phyloP scores from a whole-genome alignment of 2,113 vertebrate species.

The Pelvicachromis taeniatus region DNA sequence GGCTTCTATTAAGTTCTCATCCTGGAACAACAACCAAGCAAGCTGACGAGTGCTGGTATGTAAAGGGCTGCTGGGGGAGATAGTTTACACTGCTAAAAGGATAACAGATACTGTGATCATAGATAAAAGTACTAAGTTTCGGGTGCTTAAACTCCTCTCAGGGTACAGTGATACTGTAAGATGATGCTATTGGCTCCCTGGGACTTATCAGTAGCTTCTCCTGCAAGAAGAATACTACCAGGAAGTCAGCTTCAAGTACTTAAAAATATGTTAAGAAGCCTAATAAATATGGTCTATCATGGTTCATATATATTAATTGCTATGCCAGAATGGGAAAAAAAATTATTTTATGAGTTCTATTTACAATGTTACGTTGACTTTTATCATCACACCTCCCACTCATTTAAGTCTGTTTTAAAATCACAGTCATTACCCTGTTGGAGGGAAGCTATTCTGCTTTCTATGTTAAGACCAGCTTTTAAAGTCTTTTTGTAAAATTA shows the following conservation, averaged over 20 bases:
- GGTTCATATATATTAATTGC: not conserved
- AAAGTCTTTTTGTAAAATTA: not conserved
- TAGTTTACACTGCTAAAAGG: not conserved
- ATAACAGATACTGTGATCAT: not conserved
- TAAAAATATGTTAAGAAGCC: not conserved
- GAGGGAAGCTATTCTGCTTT: not conserved
- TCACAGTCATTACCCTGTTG: not conserved
- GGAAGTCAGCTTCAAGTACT: not conserved
- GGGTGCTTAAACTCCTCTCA: not conserved
- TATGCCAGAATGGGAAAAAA: not conserved
- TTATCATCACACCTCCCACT: not conserved
- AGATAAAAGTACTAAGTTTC: not conserved
- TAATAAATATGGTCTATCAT: not conserved
- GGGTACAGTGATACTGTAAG: not conserved
- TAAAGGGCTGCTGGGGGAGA: conserved; percentile 24
- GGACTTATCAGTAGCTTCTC: not conserved
- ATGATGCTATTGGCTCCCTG: not conserved
- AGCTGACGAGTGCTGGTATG: conserved; percentile 51
- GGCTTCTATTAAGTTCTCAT: not conserved
- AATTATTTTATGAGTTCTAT: not conserved
- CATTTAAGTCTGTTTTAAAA: not conserved
- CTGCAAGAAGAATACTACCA: not conserved
- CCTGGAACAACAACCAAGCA: not conserved
- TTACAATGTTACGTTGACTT: not conserved
- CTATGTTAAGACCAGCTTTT: not conserved